A percentile compares a stretch with the other conserved stretches of the same genome.
phyloP scores from a whole-genome alignment of 1,140 invertebrate genomes.

The Zaprionus ghesquierei region DNA sequence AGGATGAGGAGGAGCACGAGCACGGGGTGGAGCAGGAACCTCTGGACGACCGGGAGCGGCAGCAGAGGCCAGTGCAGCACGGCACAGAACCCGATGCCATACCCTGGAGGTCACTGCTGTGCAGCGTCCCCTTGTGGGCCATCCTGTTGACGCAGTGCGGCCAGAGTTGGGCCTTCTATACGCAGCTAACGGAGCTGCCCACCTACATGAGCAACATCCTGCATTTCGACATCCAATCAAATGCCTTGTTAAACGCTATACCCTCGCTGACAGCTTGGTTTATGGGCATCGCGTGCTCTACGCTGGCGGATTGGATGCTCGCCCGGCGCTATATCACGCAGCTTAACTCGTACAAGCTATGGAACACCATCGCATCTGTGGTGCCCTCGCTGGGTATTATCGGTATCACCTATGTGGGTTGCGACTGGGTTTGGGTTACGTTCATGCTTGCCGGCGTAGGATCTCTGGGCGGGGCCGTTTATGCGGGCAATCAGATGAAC shows the following conservation, averaged over 20 bases:
- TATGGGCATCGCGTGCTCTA: constrained; percentile 87
- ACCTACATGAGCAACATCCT: constrained; percentile 97
- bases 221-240: constrained; percentile 93
- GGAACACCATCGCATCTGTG: constrained; percentile 90
- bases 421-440: constrained; percentile 88
- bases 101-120: constrained; percentile 92
- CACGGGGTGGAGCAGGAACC: not conserved
- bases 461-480: constrained; percentile 89
- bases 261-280: constrained; percentile 91
- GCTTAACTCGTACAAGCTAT: constrained; percentile 88
- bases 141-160: constrained; percentile 94
- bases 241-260: constrained; percentile 90
- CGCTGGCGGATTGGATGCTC: constrained; percentile 88
- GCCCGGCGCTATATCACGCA: constrained; percentile 86
- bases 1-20: constrained; percentile 31
- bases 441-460: constrained; percentile 88
- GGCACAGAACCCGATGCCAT: constrained; percentile 28
- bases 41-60: not conserved
- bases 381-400: constrained; percentile 89
- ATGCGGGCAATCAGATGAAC: constrained; percentile 93
- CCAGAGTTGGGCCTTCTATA: constrained; percentile 97
- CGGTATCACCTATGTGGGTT: constrained; percentile 90
- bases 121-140: constrained; percentile 93
- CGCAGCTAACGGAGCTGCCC: constrained; percentile 95
- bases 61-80: not conserved